These are phyloP conservation scores for Cettia cetti DNA, from an alignment of 2,113 vertebrate species.

Conservation along the genomic window DNA sequence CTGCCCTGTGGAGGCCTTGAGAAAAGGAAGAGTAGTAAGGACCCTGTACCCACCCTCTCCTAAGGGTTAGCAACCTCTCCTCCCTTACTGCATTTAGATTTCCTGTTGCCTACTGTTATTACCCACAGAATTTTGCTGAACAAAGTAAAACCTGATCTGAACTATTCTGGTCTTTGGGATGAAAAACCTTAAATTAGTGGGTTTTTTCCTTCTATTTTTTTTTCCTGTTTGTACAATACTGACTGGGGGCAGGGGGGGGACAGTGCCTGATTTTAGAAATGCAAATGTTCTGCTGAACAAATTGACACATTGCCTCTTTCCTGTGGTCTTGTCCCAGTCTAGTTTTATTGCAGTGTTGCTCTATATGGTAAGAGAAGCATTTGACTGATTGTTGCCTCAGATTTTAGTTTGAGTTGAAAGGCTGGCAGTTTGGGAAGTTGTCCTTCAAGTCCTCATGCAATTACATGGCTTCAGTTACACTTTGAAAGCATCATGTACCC, in stretches of 20 bases:
- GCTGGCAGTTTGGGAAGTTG: neutral
- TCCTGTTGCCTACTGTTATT: neutral
- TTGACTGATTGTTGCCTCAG: neutral
- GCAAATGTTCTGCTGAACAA: neutral
- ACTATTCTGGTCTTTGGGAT: neutral
- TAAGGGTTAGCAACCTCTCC: neutral
- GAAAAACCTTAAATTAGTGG: neutral
- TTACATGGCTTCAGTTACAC: neutral
- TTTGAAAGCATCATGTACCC: neutral
- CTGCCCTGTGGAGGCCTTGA: neutral
- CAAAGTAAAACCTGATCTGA: neutral
- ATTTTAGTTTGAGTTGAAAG: neutral
- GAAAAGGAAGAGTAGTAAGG: neutral
- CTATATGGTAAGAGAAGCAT: neutral
- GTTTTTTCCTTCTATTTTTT: neutral
- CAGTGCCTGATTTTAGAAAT: neutral
- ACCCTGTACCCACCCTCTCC: accelerated
- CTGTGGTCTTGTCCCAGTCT: neutral
- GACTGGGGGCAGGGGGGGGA: neutral
- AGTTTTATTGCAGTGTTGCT: neutral
- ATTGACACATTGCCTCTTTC: neutral
- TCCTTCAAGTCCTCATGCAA: neutral
- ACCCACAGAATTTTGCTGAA: neutral
- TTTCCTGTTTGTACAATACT: neutral
- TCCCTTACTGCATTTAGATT: neutral